These are phyloP conservation scores for Lottia scabra DNA, from an alignment of 2,888 invertebrate genomes.

Conservation along the genomic window DNA sequence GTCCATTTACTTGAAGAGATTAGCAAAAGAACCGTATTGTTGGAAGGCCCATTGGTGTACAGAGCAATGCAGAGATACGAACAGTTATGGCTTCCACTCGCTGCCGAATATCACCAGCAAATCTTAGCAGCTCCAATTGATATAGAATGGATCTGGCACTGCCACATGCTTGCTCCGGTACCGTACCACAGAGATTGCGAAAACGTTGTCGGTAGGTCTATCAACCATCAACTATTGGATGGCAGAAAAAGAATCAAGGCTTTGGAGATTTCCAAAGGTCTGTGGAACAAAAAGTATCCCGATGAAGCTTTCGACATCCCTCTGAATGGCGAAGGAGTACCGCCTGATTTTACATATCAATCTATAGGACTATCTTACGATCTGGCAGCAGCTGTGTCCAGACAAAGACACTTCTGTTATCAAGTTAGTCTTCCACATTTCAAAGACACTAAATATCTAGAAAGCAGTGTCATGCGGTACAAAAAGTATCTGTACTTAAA, in stretches of 20 bases:
- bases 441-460: conserved; percentile 67
- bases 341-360: conserved; percentile 16
- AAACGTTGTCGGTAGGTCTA: conserved; percentile 45
- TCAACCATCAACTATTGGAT: conserved; percentile 57
- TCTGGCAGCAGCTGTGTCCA: conserved; percentile 66
- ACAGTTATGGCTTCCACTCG: conserved; percentile 69
- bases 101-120: conserved; percentile 48
- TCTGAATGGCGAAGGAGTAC: conserved; percentile 22
- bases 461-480: conserved; percentile 66
- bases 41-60: conserved; percentile 63
- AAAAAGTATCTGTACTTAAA: conserved; percentile 69
- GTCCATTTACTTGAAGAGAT: conserved; percentile 54
- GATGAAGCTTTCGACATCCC: conserved; percentile 47
- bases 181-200: conserved; percentile 55
- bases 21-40: conserved; percentile 42
- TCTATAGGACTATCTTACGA: conserved; percentile 60
- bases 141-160: conserved; percentile 72
- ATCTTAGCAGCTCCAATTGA: conserved; percentile 66
- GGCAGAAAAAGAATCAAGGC: conserved; percentile 21
- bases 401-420: conserved; percentile 70
- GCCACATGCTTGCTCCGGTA: conserved; percentile 64
- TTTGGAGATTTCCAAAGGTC: conserved; percentile 4
- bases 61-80: conserved; percentile 70
- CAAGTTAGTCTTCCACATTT: conserved; percentile 71
- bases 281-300: conserved; percentile 55